Evolutionary conservation across 2,797 vertebrate species (phyloP).

Genomic region (Acanthurus tractus): DNA sequence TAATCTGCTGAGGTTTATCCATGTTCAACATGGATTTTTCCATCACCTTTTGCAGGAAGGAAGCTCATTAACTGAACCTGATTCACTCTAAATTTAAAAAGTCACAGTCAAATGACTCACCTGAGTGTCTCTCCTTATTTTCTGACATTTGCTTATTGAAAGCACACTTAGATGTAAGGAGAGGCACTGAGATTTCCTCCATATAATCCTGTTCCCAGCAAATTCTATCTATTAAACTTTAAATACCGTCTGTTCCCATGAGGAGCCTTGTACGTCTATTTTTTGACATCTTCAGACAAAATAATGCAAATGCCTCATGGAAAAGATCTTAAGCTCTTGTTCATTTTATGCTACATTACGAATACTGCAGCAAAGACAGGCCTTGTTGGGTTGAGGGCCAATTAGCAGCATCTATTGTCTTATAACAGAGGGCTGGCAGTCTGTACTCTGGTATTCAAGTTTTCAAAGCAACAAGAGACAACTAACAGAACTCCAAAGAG

Average conservation of each 20-base stretch:
- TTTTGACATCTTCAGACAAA: not conserved
- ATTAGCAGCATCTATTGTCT: conserved; percentile 30
- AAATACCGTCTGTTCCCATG: not conserved
- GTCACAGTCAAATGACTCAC: not conserved
- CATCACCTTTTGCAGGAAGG: conserved; percentile 8
- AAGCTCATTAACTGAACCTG: conserved; percentile 12
- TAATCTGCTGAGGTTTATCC: conserved; percentile 24
- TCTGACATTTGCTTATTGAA: not conserved
- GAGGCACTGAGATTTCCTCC: not conserved
- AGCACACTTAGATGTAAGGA: not conserved
- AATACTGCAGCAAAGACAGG: not conserved
- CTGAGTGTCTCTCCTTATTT: not conserved
- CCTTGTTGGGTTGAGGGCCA: conserved; percentile 16
- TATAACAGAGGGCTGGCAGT: conserved; percentile 24
- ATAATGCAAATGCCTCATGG: conserved; percentile 2
- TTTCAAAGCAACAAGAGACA: conserved; percentile 30
- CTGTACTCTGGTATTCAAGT: conserved; percentile 11
- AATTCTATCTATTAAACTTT: conserved; percentile 24
- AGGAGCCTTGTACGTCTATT: not conserved
- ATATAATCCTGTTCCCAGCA: not conserved
- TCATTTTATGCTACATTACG: conserved; percentile 14
- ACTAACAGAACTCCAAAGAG: conserved; percentile 19
- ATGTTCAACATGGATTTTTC: conserved; percentile 7
- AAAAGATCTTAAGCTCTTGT: conserved; percentile 6
- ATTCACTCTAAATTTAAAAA: conserved; percentile 15